phyloP scores from a whole-genome alignment of 2,888 invertebrate genomes.

The Aricia artaxerxes region DNA sequence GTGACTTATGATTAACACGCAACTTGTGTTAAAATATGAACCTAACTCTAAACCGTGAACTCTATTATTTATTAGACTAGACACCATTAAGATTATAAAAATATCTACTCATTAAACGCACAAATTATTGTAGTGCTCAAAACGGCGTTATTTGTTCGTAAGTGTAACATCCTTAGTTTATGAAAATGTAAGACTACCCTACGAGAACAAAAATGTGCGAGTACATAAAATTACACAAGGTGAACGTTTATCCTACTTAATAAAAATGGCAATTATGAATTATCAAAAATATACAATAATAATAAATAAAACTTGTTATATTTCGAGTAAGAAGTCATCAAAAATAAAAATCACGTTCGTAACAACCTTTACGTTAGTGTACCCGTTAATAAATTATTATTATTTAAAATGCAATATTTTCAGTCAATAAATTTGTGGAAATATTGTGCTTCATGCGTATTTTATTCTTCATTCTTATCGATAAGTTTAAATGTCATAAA shows the following conservation, averaged over 20 bases:
- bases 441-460: neutral
- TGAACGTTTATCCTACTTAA: neutral
- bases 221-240: constrained; percentile 1
- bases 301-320: constrained; percentile 9
- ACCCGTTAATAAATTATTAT: constrained; percentile 18
- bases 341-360: neutral
- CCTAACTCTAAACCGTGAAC: constrained; percentile 4
- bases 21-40: neutral
- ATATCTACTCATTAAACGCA: neutral
- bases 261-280: constrained; percentile 14
- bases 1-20: constrained; percentile 7
- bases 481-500: neutral
- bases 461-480: neutral
- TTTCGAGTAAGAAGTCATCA: neutral
- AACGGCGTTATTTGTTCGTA: neutral
- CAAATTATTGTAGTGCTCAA: neutral
- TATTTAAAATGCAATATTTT: constrained; percentile 25
- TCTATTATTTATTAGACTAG: constrained; percentile 16
- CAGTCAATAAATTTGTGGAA: constrained; percentile 24
- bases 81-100: constrained; percentile 13
- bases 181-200: neutral
- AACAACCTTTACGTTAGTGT: constrained; percentile 14
- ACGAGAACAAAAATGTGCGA: constrained; percentile 4
- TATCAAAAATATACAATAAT: constrained; percentile 8
- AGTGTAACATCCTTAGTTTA: neutral